A percentile compares a stretch with the other conserved stretches of the same genome.
Evolutionary conservation across 2,888 invertebrate genomes (phyloP).

Genomic region (Eupithecia tripunctaria): DNA sequence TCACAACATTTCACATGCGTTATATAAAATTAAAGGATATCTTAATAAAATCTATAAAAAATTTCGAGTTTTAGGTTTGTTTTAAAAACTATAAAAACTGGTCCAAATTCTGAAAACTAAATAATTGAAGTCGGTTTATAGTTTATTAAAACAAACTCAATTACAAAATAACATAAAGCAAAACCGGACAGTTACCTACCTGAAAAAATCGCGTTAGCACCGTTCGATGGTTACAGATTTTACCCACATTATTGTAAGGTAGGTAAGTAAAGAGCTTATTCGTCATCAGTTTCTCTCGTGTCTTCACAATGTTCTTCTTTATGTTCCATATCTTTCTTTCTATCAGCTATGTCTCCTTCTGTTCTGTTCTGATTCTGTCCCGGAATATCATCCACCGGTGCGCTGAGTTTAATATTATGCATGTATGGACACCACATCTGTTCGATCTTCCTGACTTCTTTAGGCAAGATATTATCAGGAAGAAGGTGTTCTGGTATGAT

Average conservation of each 20-base stretch:
- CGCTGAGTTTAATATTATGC: background rate
- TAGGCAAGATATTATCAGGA: background rate
- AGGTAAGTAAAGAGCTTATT: background rate
- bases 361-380: background rate
- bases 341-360: too few species aligned
- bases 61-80: too few species aligned
- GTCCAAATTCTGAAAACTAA: too few species aligned
- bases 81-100: too few species aligned
- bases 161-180: background rate
- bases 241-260: background rate
- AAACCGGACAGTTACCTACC: background rate
- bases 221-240: background rate
- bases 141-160: too few species aligned
- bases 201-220: background rate
- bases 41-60: too few species aligned
- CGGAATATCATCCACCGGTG: background rate
- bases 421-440: slow-evolving; percentile 12
- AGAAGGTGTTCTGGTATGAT: background rate
- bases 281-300: background rate
- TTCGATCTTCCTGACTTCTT: background rate
- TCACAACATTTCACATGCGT: background rate
- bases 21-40: background rate
- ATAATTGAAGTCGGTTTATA: too few species aligned
- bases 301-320: background rate
- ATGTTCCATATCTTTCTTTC: too few species aligned